Evolutionary conservation across 1,140 invertebrate genomes (phyloP).

Genomic region (Vanessa tameamea): DNA sequence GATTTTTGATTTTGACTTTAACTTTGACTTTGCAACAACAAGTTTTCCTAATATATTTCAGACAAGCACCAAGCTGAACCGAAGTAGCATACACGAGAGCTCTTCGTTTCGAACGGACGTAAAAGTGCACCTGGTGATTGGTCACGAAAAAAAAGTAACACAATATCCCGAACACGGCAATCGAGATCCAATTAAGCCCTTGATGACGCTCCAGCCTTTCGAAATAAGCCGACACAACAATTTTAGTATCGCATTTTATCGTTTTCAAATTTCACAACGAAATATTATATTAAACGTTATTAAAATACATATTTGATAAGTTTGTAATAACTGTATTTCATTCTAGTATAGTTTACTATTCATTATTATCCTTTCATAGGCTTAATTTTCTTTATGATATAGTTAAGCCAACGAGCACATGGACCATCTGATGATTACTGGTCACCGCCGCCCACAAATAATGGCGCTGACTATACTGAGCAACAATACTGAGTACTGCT

Average conservation of each 20-base stretch:
- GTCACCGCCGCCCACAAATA: no score
- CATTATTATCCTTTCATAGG: no score
- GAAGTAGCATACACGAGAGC: background rate
- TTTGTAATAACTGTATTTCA: no score
- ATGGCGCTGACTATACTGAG: no score
- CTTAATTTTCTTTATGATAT: no score
- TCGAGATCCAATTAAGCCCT: conserved; percentile 3
- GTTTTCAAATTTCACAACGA: background rate
- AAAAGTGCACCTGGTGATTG: conserved; percentile 8
- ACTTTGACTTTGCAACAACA: no score
- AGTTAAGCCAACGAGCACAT: no score
- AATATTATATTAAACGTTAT: background rate
- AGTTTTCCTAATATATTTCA: no score
- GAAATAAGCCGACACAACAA: background rate
- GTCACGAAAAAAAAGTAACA: conserved; percentile 6
- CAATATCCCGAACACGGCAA: conserved; percentile 6
- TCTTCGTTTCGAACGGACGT: background rate
- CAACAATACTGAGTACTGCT: no score
- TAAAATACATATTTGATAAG: background rate
- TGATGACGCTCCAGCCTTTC: background rate
- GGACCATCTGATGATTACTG: no score
- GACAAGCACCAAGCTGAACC: background rate
- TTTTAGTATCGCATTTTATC: conserved; percentile 1
- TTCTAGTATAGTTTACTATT: no score
- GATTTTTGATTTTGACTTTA: no score